A percentile compares a stretch with the other conserved stretches of the same genome.
Conservation (phyloP, 1,140 invertebrate species). For the Drosophila saltans region DNA sequence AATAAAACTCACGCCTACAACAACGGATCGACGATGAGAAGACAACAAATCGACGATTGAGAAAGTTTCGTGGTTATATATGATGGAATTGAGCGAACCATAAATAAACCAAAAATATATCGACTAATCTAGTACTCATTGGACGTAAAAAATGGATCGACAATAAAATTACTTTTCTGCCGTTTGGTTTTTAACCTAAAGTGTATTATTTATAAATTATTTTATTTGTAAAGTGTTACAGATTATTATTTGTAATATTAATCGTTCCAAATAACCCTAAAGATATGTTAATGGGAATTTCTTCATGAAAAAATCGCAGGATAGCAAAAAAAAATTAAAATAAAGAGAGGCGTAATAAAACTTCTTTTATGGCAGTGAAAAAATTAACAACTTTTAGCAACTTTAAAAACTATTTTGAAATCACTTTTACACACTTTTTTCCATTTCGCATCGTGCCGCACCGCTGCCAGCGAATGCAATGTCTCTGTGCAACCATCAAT, state of each 20-base stretch:
- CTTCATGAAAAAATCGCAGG: no score
- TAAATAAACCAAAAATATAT: neutral
- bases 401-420: slow-evolving; percentile 2
- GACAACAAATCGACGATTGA: slow-evolving; percentile 30
- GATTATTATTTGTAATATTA: no score
- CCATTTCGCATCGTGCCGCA: neutral
- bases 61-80: slow-evolving; percentile 3
- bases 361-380: slow-evolving; percentile 5
- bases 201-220: no score
- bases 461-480: neutral
- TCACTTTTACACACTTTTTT: slow-evolving; percentile 1
- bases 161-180: no score
- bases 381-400: slow-evolving; percentile 12
- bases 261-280: no score
- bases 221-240: no score
- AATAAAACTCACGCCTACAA: slow-evolving; percentile 80
- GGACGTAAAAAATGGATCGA: neutral
- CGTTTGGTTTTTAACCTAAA: no score
- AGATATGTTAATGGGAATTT: no score
- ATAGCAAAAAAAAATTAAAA: no score
- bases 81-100: neutral
- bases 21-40: slow-evolving; percentile 8
- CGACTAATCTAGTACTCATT: neutral
- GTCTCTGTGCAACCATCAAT: neutral
- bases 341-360: slow-evolving; percentile 10